Percentiles rank a stretch among this genome's conserved stretches.
These are phyloP conservation scores for Dasypus novemcinctus DNA, from an alignment of 2,113 vertebrate genomes.

Conservation along the genomic window DNA sequence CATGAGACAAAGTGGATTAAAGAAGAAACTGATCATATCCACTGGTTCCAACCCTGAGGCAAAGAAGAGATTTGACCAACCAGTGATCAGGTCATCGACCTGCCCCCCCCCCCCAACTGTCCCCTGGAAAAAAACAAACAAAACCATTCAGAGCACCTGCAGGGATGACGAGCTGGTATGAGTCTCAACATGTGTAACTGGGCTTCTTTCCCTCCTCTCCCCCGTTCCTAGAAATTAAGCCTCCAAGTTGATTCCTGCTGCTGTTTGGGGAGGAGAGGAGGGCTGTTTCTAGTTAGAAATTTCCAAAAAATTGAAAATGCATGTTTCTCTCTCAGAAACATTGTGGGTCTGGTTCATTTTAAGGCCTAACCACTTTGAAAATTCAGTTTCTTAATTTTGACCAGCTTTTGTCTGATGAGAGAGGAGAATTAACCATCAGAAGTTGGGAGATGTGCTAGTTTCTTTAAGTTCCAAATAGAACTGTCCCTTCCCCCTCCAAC, in stretches of 20 bases:
- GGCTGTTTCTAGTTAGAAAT: background rate
- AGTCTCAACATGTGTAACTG: background rate
- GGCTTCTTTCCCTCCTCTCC: background rate
- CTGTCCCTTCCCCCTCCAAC: too few species aligned
- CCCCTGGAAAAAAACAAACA: background rate
- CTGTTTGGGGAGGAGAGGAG: background rate
- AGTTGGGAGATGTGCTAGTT: background rate
- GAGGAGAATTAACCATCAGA: background rate
- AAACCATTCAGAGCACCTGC: too few species aligned
- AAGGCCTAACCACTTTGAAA: background rate
- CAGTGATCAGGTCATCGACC: accelerated
- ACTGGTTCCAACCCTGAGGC: background rate
- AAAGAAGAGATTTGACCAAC: background rate
- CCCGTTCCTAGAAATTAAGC: background rate
- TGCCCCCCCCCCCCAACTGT: background rate
- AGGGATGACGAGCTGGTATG: background rate
- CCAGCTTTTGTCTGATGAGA: background rate
- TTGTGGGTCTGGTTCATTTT: background rate
- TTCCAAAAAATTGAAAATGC: background rate
- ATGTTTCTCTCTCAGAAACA: background rate
- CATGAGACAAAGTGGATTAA: background rate
- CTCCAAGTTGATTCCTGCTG: background rate
- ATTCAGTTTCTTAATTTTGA: background rate
- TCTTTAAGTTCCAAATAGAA: background rate
- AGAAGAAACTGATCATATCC: background rate